Base-by-base conservation (phyloP, 2,797 vertebrate species). In the Tachyglossus aculeatus region DNA sequence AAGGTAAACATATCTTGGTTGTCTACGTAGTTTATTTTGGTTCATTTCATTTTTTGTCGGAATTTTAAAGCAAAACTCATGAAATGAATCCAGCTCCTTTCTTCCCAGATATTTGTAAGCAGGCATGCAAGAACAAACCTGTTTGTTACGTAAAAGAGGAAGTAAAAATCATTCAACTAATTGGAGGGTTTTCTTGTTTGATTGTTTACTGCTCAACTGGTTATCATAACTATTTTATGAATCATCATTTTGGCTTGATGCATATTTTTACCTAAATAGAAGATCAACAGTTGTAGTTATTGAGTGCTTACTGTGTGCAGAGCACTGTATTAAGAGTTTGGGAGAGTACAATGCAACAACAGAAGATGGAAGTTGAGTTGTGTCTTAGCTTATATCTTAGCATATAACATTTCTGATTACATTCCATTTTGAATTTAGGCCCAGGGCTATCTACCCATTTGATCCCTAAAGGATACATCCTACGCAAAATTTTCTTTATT, bases 81-180 rank as follows among this genome's bases (percentile, higher is more conserved):
- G 27, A 0, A 43, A 33, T 47, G 9, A 38, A 1, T 9, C 3
- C 22, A 4, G 0, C 31, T 7, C 76, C 65, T 66, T 5, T 25
- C 25, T 39, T 10, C 1, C 53, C 50, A 56, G 7, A 9, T 43
- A 27, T 64, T 14, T 56, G 12, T 29, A 77, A 62, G 8, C 5
- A 34, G 16, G 3, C 14, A 72, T 40, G 31, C 2, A 77, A 71
- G n/a, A 67, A 82, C 47, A 50, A 21, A 29, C 3, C n/a, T n/a
- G n/a, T n/a, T n/a, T n/a, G n/a, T n/a, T n/a, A n/a, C n/a, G n/a
- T n/a, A n/a, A n/a, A n/a, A 48, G 19, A 9, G 0, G 3, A 4
- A 55, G 11, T 41, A 25, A 21, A 40, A 62, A 62, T 64, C 27
- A 40, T 0, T 24, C 25, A 65, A 58, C 47, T 37, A 63, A 51